A percentile compares a stretch with the other conserved stretches of the same genome.
Evolutionary conservation across 2,113 vertebrate genomes (phyloP).

Genomic region (Sardina pilchardus): DNA sequence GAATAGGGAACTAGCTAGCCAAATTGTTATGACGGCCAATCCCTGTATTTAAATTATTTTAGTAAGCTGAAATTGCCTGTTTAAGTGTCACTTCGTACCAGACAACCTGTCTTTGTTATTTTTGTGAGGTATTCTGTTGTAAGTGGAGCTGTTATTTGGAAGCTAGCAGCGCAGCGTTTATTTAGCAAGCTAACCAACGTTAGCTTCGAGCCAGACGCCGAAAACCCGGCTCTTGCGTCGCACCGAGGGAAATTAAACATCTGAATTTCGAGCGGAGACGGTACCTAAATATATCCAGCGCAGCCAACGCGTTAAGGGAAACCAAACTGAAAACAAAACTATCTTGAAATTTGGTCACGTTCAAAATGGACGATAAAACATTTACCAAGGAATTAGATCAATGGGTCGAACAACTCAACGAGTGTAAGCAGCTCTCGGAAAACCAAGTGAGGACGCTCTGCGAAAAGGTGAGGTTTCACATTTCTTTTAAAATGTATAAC

Average conservation of each 20-base stretch:
- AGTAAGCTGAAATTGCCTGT: background rate
- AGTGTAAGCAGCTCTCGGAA: conserved; percentile 76
- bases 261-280: background rate
- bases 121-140: background rate
- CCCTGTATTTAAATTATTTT: background rate
- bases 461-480: conserved; percentile 67
- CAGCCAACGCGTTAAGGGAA: background rate
- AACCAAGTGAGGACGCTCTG: conserved; percentile 76
- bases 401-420: conserved; percentile 78
- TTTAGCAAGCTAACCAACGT: conserved; percentile 15
- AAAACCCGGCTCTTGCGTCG: conserved; percentile 9
- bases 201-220: conserved; percentile 11
- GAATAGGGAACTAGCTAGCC: conserved; percentile 24
- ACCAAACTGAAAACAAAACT: background rate
- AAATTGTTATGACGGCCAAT: conserved; percentile 13
- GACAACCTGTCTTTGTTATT: background rate
- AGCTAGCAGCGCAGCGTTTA: background rate
- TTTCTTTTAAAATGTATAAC: background rate
- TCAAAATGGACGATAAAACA: conserved; percentile 74
- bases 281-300: conserved; percentile 6
- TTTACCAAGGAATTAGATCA: conserved; percentile 78
- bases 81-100: background rate
- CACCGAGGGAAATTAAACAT: background rate
- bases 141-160: background rate
- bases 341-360: background rate